Conservation (phyloP, 2,888 invertebrate species). For the Stenchaetothrips biformis region DNA sequence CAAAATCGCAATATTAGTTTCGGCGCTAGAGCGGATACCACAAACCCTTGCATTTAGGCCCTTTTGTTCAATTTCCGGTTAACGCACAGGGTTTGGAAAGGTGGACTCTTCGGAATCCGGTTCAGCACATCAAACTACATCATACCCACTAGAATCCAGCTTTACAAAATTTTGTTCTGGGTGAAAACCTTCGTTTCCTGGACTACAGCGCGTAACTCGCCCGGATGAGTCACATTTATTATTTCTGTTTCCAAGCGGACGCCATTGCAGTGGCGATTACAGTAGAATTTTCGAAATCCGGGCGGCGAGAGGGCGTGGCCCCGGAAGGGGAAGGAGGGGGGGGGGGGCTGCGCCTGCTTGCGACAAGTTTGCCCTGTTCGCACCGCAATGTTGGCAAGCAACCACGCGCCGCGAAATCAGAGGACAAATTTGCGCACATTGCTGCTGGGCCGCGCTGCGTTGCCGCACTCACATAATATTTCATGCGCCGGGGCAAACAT, state of each 20-base stretch:
- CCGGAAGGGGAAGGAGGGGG: not conserved
- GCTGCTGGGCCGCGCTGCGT: too few species aligned
- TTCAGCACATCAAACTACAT: too few species aligned
- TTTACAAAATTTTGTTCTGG: too few species aligned
- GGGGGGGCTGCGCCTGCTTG: not conserved
- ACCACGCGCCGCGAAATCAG: not conserved
- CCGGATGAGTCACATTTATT: not conserved
- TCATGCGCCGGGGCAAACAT: constrained; percentile 18
- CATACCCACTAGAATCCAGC: too few species aligned
- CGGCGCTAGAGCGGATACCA: too few species aligned
- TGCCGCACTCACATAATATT: constrained; percentile 10
- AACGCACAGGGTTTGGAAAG: too few species aligned
- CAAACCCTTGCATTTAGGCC: too few species aligned
- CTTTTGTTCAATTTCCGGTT: too few species aligned
- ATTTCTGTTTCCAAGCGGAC: not conserved
- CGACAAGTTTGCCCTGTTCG: not conserved
- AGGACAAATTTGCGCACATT: not conserved
- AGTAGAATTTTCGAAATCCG: too few species aligned
- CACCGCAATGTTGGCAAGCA: not conserved
- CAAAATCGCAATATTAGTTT: too few species aligned
- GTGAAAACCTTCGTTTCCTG: too few species aligned
- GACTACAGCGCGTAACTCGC: not conserved
- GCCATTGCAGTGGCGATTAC: not conserved
- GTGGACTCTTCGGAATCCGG: too few species aligned
- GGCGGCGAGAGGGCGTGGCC: not conserved